Base-by-base conservation (phyloP, 1,140 invertebrate species). In the Micrasema minimum region DNA sequence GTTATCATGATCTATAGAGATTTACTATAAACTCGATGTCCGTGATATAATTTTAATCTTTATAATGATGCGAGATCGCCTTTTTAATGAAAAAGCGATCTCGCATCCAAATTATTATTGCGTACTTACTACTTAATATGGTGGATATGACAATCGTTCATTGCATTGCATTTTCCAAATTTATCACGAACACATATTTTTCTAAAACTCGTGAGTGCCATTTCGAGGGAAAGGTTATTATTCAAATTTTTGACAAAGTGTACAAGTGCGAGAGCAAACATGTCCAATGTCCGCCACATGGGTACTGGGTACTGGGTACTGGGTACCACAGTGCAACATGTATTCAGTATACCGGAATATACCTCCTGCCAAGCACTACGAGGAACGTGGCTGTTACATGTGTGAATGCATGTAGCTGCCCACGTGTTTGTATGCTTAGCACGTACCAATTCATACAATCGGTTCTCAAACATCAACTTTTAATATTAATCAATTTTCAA, bases 181-280 rank as follows among this genome's bases (percentile, higher is more conserved):
- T n/a, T n/a, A n/a, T n/a, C n/a, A n/a, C n/a, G n/a, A n/a, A n/a
- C n/a, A n/a, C n/a, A n/a, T n/a, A n/a, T n/a, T n/a, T n/a, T n/a
- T n/a, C n/a, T n/a, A n/a, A n/a, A n/a, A n/a, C n/a, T n/a, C n/a
- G n/a, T n/a, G n/a, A n/a, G n/a, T n/a, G n/a, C n/a, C n/a, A n/a
- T n/a, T n/a, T n/a, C n/a, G n/a, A n/a, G n/a, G n/a, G n/a, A 31
- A 31, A 31, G 2, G 26, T 31, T 31, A 31, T 31, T 12, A 64
- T 64, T 64, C 23, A 46, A 64, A 64, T 48, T 64, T 64, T 46
- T 45, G 45, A 38, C 41, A 46, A 64, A 45, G 45, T 46, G 59
- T 41, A 26, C 59, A 37, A 26, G 41, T 41, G 41, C 16, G 26
- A 14, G 20, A n/a, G 43, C 43, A 64, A 64, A 64, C 43, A 64